These are phyloP conservation scores for Odiellus spinosus DNA, from an alignment of 2,888 invertebrate species.

Conservation along the genomic window DNA sequence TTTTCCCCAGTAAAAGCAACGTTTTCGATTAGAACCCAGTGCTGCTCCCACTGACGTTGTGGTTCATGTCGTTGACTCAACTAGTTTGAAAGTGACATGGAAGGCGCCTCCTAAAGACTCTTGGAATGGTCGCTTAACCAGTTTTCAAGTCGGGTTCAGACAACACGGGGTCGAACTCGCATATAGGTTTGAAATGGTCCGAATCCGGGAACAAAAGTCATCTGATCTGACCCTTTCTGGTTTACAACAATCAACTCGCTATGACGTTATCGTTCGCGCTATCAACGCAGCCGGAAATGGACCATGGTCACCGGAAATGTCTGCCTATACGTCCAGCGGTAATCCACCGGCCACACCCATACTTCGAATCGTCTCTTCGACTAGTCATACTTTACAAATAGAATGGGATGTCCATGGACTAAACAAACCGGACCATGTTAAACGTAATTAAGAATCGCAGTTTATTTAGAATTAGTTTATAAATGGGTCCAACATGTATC, in stretches of 20 bases:
- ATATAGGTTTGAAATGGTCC: too few species aligned
- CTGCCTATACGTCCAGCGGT: constrained; percentile 7
- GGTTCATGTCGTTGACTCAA: constrained; percentile 16
- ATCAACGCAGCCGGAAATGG: constrained; percentile 12
- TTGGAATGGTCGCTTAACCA: constrained; percentile 28
- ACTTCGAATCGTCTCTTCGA: too few species aligned
- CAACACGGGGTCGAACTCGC: too few species aligned
- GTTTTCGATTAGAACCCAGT: constrained; percentile 15
- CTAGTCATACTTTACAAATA: too few species aligned
- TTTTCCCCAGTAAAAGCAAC: too few species aligned
- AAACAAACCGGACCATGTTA: too few species aligned
- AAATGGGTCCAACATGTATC: too few species aligned
- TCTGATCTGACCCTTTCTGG: too few species aligned
- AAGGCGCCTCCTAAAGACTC: constrained; percentile 25
- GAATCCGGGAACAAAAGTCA: too few species aligned
- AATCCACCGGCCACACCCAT: not conserved
- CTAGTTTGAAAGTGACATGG: constrained; percentile 20
- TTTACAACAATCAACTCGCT: not conserved
- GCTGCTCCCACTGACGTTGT: constrained; percentile 18
- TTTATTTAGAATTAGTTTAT: too few species aligned
- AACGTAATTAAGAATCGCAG: too few species aligned
- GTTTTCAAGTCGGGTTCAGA: constrained; percentile 30
- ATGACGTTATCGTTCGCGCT: constrained; percentile 11
- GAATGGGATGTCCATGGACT: too few species aligned
- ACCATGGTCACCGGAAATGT: constrained; percentile 11